Percentiles rank a stretch among this genome's conserved stretches.
phyloP scores from a whole-genome alignment of 2,113 vertebrate genomes.

The Nibea coibor region DNA sequence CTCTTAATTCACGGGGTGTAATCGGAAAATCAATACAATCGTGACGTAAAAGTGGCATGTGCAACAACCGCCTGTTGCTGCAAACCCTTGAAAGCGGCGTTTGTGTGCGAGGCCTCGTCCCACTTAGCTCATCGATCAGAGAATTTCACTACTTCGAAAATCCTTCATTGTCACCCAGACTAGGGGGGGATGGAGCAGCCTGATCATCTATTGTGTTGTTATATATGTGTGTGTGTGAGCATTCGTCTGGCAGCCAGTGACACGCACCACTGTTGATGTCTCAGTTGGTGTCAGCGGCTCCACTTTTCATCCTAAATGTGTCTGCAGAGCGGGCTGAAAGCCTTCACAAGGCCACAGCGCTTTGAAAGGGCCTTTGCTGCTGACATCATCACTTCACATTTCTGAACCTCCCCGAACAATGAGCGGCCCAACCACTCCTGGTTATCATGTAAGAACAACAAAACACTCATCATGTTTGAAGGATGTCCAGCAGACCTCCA shows the following conservation, averaged over 20 bases:
- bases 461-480: neutral
- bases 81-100: conserved; percentile 18
- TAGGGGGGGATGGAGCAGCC: conserved; percentile 35
- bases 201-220: conserved; percentile 57
- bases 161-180: conserved; percentile 64
- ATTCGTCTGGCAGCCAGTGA: conserved; percentile 61
- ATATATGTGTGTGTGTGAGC: conserved; percentile 29
- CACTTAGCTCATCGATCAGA: conserved; percentile 74
- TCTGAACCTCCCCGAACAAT: neutral
- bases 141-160: conserved; percentile 61
- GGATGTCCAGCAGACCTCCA: too few species aligned
- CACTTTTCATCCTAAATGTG: conserved; percentile 75
- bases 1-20: conserved; percentile 6
- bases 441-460: neutral
- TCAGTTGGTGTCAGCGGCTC: conserved; percentile 72
- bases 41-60: conserved; percentile 21
- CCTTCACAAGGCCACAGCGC: conserved; percentile 19
- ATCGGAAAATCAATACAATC: conserved; percentile 15
- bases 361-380: conserved; percentile 10
- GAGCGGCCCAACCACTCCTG: too few species aligned
- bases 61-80: conserved; percentile 56
- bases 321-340: conserved; percentile 46
- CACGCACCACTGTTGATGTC: conserved; percentile 73
- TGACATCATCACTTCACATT: conserved; percentile 28
- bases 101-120: conserved; percentile 48